A percentile compares a stretch with the other conserved stretches of the same genome.
These are phyloP conservation scores for Gavialis gangeticus DNA, from an alignment of 2,113 vertebrate species.

Conservation along the genomic window DNA sequence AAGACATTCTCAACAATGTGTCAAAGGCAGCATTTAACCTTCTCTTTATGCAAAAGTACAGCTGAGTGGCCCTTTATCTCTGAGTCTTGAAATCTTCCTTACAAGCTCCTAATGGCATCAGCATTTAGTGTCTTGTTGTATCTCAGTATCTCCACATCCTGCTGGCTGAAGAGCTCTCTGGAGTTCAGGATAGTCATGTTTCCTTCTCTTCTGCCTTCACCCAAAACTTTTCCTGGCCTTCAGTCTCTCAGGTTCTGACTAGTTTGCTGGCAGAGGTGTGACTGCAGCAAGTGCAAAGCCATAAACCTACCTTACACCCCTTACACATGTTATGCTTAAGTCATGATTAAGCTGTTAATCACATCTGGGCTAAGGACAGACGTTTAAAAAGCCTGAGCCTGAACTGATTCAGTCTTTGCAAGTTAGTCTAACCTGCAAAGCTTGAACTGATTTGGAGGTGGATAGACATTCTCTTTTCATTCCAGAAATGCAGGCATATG, in stretches of 20 bases:
- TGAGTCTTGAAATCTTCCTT: constrained; percentile 25
- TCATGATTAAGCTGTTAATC: no score
- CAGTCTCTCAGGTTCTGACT: no score
- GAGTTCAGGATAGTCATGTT: background rate
- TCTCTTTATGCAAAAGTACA: constrained; percentile 8
- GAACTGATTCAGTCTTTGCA: no score
- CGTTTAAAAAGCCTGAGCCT: no score
- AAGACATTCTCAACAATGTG: background rate
- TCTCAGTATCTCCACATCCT: background rate
- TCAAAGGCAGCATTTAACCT: background rate
- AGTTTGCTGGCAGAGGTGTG: background rate
- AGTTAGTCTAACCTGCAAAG: no score
- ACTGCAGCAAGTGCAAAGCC: background rate
- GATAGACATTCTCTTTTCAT: no score
- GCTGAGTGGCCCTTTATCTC: background rate
- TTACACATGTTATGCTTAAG: no score
- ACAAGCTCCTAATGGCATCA: background rate
- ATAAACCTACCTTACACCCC: background rate
- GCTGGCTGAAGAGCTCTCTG: background rate
- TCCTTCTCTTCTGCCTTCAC: background rate
- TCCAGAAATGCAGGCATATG: no score
- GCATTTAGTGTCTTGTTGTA: background rate
- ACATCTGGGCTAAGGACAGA: no score
- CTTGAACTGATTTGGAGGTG: no score
- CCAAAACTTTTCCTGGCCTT: background rate